Evolutionary conservation across 2,888 invertebrate species (phyloP).

Genomic region (Cetonia aurata): DNA sequence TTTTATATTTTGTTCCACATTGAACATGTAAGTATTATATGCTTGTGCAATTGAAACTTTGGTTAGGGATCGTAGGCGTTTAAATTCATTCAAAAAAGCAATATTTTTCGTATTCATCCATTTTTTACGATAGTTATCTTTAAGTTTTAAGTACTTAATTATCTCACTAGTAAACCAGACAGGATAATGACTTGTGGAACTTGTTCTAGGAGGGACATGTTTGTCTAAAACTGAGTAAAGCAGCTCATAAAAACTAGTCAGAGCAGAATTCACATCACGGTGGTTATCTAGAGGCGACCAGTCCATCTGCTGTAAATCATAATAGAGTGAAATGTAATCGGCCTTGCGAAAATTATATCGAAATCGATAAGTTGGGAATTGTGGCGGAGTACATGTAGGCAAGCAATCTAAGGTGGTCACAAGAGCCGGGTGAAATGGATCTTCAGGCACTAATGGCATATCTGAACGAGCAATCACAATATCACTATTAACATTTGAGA

Average conservation of each 20-base stretch:
- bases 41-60: too few relatives aligned
- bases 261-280: too few relatives aligned
- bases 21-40: neutral
- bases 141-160: neutral
- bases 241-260: too few relatives aligned
- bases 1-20: neutral
- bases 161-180: neutral
- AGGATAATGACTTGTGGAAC: neutral
- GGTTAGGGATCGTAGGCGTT: too few relatives aligned
- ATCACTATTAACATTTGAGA: neutral
- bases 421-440: neutral
- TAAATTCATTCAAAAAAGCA: too few relatives aligned
- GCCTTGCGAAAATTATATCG: conserved; percentile 1
- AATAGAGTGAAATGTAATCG: neutral
- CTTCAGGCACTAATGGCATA: too few relatives aligned
- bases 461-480: too few relatives aligned
- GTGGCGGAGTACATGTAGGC: neutral
- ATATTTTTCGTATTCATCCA: too few relatives aligned
- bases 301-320: too few relatives aligned
- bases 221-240: too few relatives aligned
- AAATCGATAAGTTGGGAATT: neutral
- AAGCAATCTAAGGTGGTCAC: neutral
- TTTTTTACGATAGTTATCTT: neutral
- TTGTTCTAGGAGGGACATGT: too few relatives aligned
- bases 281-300: too few relatives aligned